These are phyloP conservation scores for Pseudobourletiella spinata DNA, from an alignment of 1,140 invertebrate genomes.

Conservation along the genomic window DNA sequence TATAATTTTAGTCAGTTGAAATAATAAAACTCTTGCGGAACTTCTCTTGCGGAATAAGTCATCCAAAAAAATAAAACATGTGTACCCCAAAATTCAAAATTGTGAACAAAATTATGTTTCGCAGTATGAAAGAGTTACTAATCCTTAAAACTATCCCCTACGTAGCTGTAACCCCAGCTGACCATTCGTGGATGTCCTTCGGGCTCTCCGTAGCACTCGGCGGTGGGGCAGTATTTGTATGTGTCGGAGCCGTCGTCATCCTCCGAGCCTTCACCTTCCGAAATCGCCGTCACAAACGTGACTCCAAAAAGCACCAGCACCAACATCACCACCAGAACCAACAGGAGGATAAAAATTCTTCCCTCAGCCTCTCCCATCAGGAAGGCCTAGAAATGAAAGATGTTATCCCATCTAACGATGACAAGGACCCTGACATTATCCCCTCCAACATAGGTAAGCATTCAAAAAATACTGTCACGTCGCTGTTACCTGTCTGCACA, in stretches of 20 bases:
- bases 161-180: slow-evolving; percentile 30
- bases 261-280: slow-evolving; percentile 29
- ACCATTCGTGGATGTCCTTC: slow-evolving; percentile 36
- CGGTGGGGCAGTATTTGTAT: slow-evolving; percentile 32
- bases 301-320: slow-evolving; percentile 25
- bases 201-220: slow-evolving; percentile 35
- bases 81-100: neutral
- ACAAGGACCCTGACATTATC: slow-evolving; percentile 36
- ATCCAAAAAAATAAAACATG: no score
- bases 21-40: no score
- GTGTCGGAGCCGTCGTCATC: slow-evolving; percentile 32
- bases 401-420: slow-evolving; percentile 25
- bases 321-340: slow-evolving; percentile 19
- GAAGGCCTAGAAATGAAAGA: slow-evolving; percentile 29
- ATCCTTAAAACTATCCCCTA: no score
- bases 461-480: no score
- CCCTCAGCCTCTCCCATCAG: slow-evolving; percentile 10
- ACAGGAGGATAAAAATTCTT: slow-evolving; percentile 22
- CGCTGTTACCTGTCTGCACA: no score
- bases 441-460: slow-evolving; percentile 33
- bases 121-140: no score
- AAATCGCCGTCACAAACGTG: slow-evolving; percentile 27
- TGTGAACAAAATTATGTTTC: neutral
- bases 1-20: no score
- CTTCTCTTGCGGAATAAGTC: no score